phyloP scores from a whole-genome alignment of 2,888 invertebrate genomes.

The Parnassius glacialis region DNA sequence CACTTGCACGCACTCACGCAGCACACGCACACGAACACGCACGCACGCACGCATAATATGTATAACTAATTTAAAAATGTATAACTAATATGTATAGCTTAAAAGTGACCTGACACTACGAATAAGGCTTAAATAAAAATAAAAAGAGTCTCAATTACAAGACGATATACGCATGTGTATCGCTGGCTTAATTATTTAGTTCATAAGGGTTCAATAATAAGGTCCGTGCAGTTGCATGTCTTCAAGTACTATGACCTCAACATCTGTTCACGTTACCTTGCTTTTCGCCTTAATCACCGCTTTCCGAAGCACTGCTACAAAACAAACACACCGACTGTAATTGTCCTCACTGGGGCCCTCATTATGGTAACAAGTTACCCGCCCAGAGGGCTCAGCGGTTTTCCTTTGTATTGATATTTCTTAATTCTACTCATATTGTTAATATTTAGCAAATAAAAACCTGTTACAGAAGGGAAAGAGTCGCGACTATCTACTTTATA shows the following conservation, averaged over 20 bases:
- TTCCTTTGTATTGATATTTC: slow-evolving; percentile 22
- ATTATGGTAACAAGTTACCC: slow-evolving; percentile 39
- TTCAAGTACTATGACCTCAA: slow-evolving; percentile 38
- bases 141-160: slow-evolving; percentile 1
- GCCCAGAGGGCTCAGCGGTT: slow-evolving; percentile 31
- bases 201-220: slow-evolving; percentile 15
- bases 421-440: slow-evolving; percentile 24
- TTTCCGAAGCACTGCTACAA: slow-evolving; percentile 54
- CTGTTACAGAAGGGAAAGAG: slow-evolving; percentile 15
- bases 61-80: too few species aligned
- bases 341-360: slow-evolving; percentile 44
- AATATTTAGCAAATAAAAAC: slow-evolving; percentile 24
- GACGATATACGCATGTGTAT: not conserved
- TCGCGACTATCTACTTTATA: slow-evolving; percentile 6
- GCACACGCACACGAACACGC: too few species aligned
- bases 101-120: too few species aligned
- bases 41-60: too few species aligned
- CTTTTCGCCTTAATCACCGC: slow-evolving; percentile 52
- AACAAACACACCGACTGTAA: slow-evolving; percentile 62
- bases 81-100: too few species aligned
- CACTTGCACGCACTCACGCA: too few species aligned
- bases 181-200: slow-evolving; percentile 7
- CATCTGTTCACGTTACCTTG: slow-evolving; percentile 38
- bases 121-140: not conserved
- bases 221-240: slow-evolving; percentile 33